Evolutionary conservation across 2,888 invertebrate genomes (phyloP).

Genomic region (Siphonodentalium dalli): DNA sequence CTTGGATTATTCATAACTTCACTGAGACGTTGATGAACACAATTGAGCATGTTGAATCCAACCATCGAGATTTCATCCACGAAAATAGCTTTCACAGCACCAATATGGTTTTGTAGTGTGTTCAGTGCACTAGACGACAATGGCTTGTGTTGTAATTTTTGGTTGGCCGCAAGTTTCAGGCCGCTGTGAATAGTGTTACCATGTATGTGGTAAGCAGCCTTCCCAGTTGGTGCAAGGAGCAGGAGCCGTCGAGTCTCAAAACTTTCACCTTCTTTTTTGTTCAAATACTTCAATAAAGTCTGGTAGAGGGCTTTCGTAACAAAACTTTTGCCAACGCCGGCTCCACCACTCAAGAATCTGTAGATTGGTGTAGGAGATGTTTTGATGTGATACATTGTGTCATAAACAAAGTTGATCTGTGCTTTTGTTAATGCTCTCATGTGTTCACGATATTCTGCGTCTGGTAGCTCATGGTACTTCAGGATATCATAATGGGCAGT

Average conservation of each 20-base stretch:
- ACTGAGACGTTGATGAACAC: slow-evolving; percentile 16
- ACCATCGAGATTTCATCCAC: slow-evolving; percentile 32
- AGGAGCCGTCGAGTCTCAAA: slow-evolving; percentile 13
- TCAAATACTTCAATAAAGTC: slow-evolving; percentile 21
- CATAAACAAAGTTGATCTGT: slow-evolving; percentile 30
- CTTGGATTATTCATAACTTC: slow-evolving; percentile 12
- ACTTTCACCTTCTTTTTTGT: slow-evolving; percentile 23
- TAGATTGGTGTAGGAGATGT: slow-evolving; percentile 21
- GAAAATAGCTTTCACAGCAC: slow-evolving; percentile 14
- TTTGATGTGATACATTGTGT: slow-evolving; percentile 26
- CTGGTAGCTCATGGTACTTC: slow-evolving; percentile 20
- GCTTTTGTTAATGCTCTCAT: slow-evolving; percentile 26
- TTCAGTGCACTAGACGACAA: slow-evolving; percentile 11
- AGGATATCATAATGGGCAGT: slow-evolving; percentile 3
- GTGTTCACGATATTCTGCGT: slow-evolving; percentile 24
- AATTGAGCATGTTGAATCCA: slow-evolving; percentile 17
- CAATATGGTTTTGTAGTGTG: slow-evolving; percentile 12
- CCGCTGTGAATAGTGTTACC: slow-evolving; percentile 22
- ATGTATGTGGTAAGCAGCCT: slow-evolving; percentile 27
- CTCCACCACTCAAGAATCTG: slow-evolving; percentile 30
- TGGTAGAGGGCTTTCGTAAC: slow-evolving; percentile 33
- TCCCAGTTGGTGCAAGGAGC: slow-evolving; percentile 32
- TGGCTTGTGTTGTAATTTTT: slow-evolving; percentile 11
- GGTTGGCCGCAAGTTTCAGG: slow-evolving; percentile 17
- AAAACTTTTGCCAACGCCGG: slow-evolving; percentile 34